These are phyloP conservation scores for Podabrus alpinus DNA, from an alignment of 2,888 invertebrate species.

Conservation along the genomic window DNA sequence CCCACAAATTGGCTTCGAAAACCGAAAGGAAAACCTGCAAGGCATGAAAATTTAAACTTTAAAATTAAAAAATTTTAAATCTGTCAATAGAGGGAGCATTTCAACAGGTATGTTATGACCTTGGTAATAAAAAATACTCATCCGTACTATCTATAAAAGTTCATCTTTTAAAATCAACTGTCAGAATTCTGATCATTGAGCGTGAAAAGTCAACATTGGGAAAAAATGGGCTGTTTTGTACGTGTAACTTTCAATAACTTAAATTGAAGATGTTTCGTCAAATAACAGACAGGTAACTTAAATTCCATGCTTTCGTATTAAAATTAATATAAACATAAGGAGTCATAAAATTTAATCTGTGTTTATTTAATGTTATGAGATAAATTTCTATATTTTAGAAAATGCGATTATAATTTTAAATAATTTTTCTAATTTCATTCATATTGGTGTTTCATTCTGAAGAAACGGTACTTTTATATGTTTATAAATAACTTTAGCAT, in stretches of 20 bases:
- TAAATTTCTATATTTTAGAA: background rate
- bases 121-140: conserved; percentile 1
- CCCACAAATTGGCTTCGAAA: background rate
- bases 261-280: background rate
- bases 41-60: background rate
- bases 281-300: background rate
- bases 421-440: conserved; percentile 35
- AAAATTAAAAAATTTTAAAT: background rate
- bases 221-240: no score
- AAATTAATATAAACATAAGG: background rate
- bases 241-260: background rate
- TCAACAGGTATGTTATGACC: background rate
- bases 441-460: conserved; percentile 5
- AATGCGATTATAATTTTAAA: background rate
- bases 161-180: background rate
- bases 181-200: background rate
- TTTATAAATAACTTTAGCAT: conserved; percentile 23
- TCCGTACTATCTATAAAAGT: background rate
- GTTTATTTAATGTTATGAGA: background rate
- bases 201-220: background rate
- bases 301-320: no score
- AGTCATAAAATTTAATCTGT: background rate
- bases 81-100: background rate
- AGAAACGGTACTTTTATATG: conserved; percentile 22
- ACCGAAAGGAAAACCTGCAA: background rate